These are phyloP conservation scores for Sarcophaga caerulescens DNA, from an alignment of 2,888 invertebrate genomes.

Conservation along the genomic window DNA sequence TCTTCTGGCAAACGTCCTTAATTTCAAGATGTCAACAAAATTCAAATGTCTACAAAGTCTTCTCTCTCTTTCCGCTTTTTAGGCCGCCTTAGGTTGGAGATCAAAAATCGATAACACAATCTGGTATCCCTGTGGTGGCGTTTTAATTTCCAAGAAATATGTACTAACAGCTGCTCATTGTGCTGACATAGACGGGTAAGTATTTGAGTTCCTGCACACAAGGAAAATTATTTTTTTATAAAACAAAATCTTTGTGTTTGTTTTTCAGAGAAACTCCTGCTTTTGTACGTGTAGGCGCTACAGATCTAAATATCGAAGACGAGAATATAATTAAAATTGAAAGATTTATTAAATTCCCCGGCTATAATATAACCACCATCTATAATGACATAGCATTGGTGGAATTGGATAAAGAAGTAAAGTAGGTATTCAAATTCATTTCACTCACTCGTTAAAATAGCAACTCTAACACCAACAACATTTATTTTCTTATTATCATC, in stretches of 20 bases:
- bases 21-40: too few species aligned
- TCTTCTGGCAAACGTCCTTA: too few species aligned
- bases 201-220: background rate
- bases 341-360: constrained; percentile 64
- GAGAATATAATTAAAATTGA: constrained; percentile 52
- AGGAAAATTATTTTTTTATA: background rate
- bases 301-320: constrained; percentile 65
- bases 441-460: background rate
- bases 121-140: constrained; percentile 70
- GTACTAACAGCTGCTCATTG: constrained; percentile 72
- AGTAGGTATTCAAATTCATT: constrained; percentile 33
- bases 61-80: background rate
- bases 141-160: constrained; percentile 67
- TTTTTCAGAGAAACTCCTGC: constrained; percentile 58
- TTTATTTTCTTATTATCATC: background rate
- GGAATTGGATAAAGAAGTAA: constrained; percentile 63
- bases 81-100: constrained; percentile 70
- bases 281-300: constrained; percentile 67
- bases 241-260: background rate
- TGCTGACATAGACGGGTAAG: constrained; percentile 69
- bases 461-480: background rate
- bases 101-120: constrained; percentile 54
- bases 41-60: too few species aligned
- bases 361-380: constrained; percentile 55
- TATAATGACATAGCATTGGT: constrained; percentile 71